Conservation (phyloP, 2,888 invertebrate genomes). For the Acanthoscelides obtectus region DNA sequence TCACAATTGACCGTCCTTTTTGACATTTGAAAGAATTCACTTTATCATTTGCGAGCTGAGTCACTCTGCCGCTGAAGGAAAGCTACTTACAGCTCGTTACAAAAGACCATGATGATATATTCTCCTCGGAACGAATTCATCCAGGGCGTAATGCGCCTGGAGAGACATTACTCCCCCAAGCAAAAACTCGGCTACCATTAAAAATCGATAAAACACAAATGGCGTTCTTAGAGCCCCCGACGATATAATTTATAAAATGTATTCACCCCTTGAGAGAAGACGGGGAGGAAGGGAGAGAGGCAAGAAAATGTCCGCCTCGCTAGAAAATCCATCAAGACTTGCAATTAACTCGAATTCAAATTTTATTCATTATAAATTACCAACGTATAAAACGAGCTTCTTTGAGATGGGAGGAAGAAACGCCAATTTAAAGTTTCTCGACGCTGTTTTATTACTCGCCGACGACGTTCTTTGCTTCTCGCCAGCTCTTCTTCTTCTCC, state of each 20-base stretch:
- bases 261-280: slow-evolving; percentile 43
- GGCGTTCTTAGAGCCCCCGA: slow-evolving; percentile 42
- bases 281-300: slow-evolving; percentile 30
- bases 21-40: too few species aligned
- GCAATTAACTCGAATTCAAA: slow-evolving; percentile 50
- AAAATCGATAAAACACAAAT: slow-evolving; percentile 46
- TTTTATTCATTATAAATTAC: slow-evolving; percentile 51
- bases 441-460: slow-evolving; percentile 33
- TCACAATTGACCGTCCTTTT: too few species aligned
- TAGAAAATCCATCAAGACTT: slow-evolving; percentile 46
- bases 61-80: too few species aligned
- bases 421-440: slow-evolving; percentile 48
- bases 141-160: slow-evolving; percentile 27
- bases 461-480: slow-evolving; percentile 14
- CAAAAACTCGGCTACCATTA: slow-evolving; percentile 37
- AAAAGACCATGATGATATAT: not conserved
- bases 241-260: slow-evolving; percentile 44
- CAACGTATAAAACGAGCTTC: slow-evolving; percentile 47
- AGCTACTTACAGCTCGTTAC: not conserved
- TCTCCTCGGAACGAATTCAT: slow-evolving; percentile 16
- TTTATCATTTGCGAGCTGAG: too few species aligned
- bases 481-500: slow-evolving; percentile 13
- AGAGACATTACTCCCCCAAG: slow-evolving; percentile 26
- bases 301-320: slow-evolving; percentile 40
- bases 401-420: slow-evolving; percentile 46